Conservation (phyloP, 2,797 vertebrate genomes). For the Peromyscus aztecus region DNA sequence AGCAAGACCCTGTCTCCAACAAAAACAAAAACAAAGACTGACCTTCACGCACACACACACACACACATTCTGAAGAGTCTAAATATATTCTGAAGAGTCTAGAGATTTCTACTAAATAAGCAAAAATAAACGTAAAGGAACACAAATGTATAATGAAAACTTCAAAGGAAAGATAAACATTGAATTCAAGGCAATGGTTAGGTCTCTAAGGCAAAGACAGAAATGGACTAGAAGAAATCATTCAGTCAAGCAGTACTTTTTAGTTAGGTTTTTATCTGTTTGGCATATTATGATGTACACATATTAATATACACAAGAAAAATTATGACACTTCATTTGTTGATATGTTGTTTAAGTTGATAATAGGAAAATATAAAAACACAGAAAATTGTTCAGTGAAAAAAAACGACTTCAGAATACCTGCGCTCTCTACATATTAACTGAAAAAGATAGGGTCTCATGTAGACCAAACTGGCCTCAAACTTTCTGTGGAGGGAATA, state of each 20-base stretch:
- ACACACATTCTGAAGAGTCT: no score
- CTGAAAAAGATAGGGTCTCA: neutral
- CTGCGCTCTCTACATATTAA: neutral
- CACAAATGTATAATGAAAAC: neutral
- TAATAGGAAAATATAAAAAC: neutral
- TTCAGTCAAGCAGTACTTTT: no score
- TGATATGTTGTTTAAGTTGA: neutral
- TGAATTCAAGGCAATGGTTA: neutral
- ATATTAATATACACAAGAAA: neutral
- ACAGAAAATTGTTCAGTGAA: neutral
- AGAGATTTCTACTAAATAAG: constrained; percentile 4
- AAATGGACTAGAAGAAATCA: neutral
- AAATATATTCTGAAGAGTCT: neutral
- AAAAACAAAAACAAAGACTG: neutral
- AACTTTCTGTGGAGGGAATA: neutral
- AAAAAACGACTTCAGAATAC: neutral
- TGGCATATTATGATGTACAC: neutral
- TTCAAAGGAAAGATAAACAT: neutral
- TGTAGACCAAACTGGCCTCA: neutral
- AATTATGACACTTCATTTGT: neutral
- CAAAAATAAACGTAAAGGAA: neutral
- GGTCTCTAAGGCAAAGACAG: neutral
- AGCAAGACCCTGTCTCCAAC: neutral
- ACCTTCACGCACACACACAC: neutral
- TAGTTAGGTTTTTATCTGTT: neutral